Conservation (phyloP, 1,140 invertebrate species). For the Holotrichia oblita region DNA sequence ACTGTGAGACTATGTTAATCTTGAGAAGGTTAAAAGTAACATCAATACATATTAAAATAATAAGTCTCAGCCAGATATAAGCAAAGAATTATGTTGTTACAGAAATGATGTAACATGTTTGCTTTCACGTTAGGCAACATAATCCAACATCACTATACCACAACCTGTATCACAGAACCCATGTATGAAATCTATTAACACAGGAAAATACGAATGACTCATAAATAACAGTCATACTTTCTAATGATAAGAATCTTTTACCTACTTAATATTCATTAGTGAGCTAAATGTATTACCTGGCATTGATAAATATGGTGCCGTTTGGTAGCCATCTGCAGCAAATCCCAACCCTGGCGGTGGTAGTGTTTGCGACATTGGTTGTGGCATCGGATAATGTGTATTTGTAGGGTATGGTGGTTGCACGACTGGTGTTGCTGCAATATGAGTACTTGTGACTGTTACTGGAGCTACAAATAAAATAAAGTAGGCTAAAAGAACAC, state of each 20-base stretch:
- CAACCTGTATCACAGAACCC: no score
- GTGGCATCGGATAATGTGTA: not conserved
- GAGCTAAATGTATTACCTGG: not conserved
- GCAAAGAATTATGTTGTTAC: no score
- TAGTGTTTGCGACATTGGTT: not conserved
- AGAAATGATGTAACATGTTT: no score
- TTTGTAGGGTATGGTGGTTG: not conserved
- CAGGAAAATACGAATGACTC: no score
- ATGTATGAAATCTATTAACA: no score
- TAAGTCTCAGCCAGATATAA: no score
- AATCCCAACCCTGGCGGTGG: not conserved
- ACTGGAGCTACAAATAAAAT: slow-evolving; percentile 13
- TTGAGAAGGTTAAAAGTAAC: no score
- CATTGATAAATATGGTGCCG: not conserved
- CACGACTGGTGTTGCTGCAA: not conserved
- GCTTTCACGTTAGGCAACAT: no score
- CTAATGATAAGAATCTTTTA: not conserved
- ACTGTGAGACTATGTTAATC: no score
- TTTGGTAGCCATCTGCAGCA: not conserved
- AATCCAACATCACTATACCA: no score
- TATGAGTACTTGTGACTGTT: slow-evolving; percentile 6
- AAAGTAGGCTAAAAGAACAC: not conserved
- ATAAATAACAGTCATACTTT: no score
- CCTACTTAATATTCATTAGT: not conserved
- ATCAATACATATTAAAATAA: no score